A percentile compares a stretch with the other conserved stretches of the same genome.
Evolutionary conservation across 2,888 invertebrate genomes (phyloP).

Genomic region (Drosophila yooni): DNA sequence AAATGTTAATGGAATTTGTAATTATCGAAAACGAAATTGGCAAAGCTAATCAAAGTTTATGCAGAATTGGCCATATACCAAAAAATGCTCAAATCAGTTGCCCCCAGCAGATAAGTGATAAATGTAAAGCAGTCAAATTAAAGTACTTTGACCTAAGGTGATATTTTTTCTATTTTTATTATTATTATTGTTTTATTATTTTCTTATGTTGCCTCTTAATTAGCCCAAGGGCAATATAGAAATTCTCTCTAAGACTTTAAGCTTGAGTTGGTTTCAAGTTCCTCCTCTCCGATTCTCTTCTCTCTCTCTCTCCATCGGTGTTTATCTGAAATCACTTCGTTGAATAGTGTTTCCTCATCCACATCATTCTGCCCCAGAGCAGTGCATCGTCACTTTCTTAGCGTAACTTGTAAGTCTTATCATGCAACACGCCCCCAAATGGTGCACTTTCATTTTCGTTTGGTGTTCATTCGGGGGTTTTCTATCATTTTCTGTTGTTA

Average conservation of each 20-base stretch:
- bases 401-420: not conserved
- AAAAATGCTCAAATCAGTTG: not conserved
- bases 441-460: conserved; percentile 69
- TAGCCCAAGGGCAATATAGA: not conserved
- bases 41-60: not conserved
- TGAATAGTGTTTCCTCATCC: not conserved
- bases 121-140: not conserved
- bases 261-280: not conserved
- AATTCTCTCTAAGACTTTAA: not conserved
- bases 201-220: not conserved
- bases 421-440: conserved; percentile 7
- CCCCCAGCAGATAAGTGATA: not conserved
- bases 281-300: not conserved
- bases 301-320: not conserved
- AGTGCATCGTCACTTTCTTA: not conserved
- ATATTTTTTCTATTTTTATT: not conserved
- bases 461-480: conserved; percentile 14
- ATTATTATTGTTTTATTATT: not conserved
- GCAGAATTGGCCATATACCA: not conserved
- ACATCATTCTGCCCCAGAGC: not conserved
- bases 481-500: not conserved
- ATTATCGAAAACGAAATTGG: not conserved
- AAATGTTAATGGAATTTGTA: not conserved
- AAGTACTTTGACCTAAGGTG: not conserved
- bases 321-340: not conserved